Base-by-base conservation (phyloP, 1,140 invertebrate species). In the Cyphomyrmex costatus region DNA sequence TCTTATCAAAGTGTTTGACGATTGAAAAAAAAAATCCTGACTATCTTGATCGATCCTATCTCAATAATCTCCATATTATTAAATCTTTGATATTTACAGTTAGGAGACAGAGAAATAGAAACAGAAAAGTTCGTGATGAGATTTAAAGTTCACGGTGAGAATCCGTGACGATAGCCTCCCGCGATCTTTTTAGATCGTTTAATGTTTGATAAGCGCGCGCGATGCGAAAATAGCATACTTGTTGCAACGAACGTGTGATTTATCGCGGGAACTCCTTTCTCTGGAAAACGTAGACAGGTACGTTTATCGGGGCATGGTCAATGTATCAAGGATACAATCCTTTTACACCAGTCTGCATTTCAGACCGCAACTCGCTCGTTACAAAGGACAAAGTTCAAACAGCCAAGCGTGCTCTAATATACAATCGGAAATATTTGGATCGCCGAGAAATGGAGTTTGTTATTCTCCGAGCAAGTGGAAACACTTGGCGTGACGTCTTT, bases 321-420 rank as follows among this genome's bases (percentile, higher is more conserved):
- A 84, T 83, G 56, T 58, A 74, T 84, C 79, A 84, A 87, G 79
- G 86, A 87, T 87, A 84, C 61, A 56, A 51, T 73, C 79, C 79
- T 74, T 84, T 87, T 86, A 84, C 85, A 33, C 46, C 8, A 46
- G 53, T 14, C 60, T 51, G 51, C 80, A n/a, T 46, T 66, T 73
- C 60, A n/a, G 63, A 53, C 61, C 19, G 21, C 10, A 49, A 78
- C 61, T 49, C 27, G 21, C 21, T n/a, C 51, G 49, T 74, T n/a
- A 46, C 56, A 53, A 88, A 78, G 36, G 53, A 73, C 53, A 73
- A 60, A 83, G 53, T 74, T 73, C 36, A 60, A 83, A 7, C 27
- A 10, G 21, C 10, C 10, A 30, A 6, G 36, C 24, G 19, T 19
- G 27, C 33, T 58, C 53, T 1, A 49, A 33, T 21, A 19, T 16